Percentiles rank a stretch among this genome's conserved stretches.
phyloP scores from a whole-genome alignment of 2,888 invertebrate species.

The Brenthis daphne region DNA sequence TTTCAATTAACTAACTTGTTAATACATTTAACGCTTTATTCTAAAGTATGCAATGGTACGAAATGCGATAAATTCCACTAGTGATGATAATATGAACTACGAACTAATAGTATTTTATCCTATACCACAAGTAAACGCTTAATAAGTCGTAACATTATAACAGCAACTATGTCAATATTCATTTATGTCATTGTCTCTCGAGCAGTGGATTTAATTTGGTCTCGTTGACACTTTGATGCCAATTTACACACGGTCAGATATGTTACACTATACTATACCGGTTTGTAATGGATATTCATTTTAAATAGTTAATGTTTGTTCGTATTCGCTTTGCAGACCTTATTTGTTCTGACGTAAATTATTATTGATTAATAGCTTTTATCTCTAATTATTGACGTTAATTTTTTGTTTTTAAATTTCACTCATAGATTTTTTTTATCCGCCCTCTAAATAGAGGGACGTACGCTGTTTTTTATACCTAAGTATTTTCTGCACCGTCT shows the following conservation, averaged over 20 bases:
- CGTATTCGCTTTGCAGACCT: not conserved
- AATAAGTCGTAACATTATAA: conserved; percentile 9
- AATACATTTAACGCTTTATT: too few relatives aligned
- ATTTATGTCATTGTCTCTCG: conserved; percentile 22
- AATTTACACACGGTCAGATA: conserved; percentile 21
- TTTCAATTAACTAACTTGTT: not conserved
- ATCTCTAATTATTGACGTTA: too few relatives aligned
- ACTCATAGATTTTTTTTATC: too few relatives aligned
- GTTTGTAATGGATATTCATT: conserved; percentile 13
- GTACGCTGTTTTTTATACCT: too few relatives aligned
- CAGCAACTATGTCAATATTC: conserved; percentile 19
- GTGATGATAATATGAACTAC: too few relatives aligned
- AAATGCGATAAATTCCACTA: not conserved
- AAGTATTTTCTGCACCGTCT: too few relatives aligned
- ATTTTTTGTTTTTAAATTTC: too few relatives aligned
- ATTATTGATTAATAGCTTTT: not conserved
- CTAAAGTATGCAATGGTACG: not conserved
- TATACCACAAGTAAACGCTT: not conserved
- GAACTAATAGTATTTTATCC: not conserved
- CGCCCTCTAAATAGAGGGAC: too few relatives aligned
- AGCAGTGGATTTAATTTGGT: conserved; percentile 26
- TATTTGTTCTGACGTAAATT: not conserved
- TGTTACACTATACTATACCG: conserved; percentile 26
- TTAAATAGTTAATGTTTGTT: conserved; percentile 14
- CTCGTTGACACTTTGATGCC: conserved; percentile 25